phyloP scores from a whole-genome alignment of 37 sponge, comb jelly and placozoan species.

The Axinella damicornis region DNA sequence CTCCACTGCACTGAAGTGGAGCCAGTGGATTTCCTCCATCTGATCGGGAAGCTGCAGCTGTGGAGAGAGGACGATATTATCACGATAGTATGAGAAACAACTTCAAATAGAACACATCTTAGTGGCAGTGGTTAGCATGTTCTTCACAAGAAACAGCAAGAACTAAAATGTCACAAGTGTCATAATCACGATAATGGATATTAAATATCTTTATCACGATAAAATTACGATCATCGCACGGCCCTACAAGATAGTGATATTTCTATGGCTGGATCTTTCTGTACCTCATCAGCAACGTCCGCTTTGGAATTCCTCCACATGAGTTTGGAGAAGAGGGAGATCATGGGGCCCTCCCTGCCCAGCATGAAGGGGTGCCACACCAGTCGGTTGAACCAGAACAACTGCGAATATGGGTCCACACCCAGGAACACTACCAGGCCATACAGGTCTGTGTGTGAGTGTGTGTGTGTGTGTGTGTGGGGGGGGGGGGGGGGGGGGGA shows the following conservation, averaged over 20 bases:
- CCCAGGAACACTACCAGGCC: constrained; percentile 82
- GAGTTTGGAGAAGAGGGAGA: constrained; percentile 56
- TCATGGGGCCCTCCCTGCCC: constrained; percentile 42
- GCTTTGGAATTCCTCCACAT: constrained; percentile 84
- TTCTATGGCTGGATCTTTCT: background rate
- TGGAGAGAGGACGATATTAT: no score
- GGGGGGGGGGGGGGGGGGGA: background rate
- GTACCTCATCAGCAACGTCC: constrained; percentile 83
- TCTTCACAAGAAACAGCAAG: no score
- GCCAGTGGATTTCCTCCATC: constrained; percentile 74
- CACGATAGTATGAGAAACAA: no score
- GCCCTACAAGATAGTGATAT: no score
- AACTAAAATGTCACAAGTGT: no score
- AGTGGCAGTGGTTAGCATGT: no score
- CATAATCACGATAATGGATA: no score
- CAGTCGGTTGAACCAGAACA: constrained; percentile 54
- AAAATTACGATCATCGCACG: no score
- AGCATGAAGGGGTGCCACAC: constrained; percentile 58
- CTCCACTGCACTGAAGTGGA: constrained; percentile 75
- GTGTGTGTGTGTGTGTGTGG: background rate
- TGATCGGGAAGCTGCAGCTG: constrained; percentile 78
- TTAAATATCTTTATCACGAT: no score
- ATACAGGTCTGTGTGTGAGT: constrained; percentile 72
- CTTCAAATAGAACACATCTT: no score
- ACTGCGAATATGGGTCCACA: constrained; percentile 51